Base-by-base conservation (phyloP, 2,888 invertebrate species). In the Spodoptera picta region DNA sequence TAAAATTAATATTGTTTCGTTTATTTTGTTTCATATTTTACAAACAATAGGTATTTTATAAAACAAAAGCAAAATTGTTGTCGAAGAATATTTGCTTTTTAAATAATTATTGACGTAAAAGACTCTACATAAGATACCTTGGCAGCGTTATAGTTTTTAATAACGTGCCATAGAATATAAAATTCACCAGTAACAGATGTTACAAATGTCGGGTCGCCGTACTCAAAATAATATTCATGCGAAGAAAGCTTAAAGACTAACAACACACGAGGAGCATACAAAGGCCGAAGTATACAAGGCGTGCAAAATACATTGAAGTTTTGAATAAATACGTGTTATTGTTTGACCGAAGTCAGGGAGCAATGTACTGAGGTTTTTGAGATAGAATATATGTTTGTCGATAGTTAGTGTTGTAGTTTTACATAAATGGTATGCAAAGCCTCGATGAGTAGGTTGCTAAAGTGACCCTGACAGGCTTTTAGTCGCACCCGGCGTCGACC, bases 171-270 rank as follows among this genome's bases (percentile, higher is more conserved):
- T 43, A 75, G 44, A 63, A 79, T 56, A 78, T 63, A 73, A 65
- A 69, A 73, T 75, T 70, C 74, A 47, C 66, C 61, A 70, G 75
- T 77, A 83, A 80, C 84, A 84, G 80, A 78, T 81, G 82, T 60
- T 63, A 72, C 69, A 53, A 85, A 83, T 75, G 75, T 79, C 41
- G 79, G 81, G 77, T 80, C 80, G 71, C 72, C 66, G 74, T 73
- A 77, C 77, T 70, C 65, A 80, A 82, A 82, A 86, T 84, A 83
- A 82, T 84, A 85, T 86, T 85, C 85, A 85, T 83, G 73, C 69
- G 77, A 82, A 79, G 77, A 81, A 80, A 80, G 68, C 74, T 75
- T 65, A 72, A 79, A 76, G 68, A 65, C 47, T 66, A 74, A 71
- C 77, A 73, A 73, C 65, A 62, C 54, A 51, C 49, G 46, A 19